Conservation (phyloP, 2,797 vertebrate species). For the Morus bassanus region DNA sequence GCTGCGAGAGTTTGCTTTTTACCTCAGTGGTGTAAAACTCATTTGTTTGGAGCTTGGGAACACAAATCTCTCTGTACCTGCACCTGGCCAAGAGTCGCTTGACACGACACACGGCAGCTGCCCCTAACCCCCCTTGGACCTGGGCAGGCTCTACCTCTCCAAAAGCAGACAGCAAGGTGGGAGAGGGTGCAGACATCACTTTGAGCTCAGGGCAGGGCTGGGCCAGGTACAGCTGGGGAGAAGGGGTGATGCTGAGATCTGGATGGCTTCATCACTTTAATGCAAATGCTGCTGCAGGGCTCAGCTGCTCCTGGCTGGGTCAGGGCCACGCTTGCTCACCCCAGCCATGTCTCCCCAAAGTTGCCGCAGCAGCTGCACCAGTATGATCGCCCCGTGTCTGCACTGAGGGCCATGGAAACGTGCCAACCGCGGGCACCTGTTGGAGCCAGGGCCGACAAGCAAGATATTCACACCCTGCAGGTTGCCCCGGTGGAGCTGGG, state of each 20-base stretch:
- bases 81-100: background rate
- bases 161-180: background rate
- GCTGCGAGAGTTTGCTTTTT: background rate
- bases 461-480: background rate
- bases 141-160: background rate
- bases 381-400: accelerated
- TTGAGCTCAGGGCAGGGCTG: background rate
- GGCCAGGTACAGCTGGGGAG: accelerated
- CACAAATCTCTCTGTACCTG: background rate
- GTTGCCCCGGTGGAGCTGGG: accelerated
- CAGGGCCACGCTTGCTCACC: accelerated
- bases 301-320: accelerated
- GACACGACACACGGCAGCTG: accelerated
- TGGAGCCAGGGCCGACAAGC: background rate
- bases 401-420: background rate
- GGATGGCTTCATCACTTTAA: background rate
- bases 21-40: background rate
- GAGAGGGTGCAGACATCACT: background rate
- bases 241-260: background rate
- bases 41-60: background rate
- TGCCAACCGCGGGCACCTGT: background rate
- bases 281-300: accelerated
- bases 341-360: accelerated
- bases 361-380: accelerated
- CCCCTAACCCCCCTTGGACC: background rate